Evolutionary conservation across 2,888 invertebrate species (phyloP), one percentile per base, ranked within the genome.

Genomic region (Rotaria socialis): DNA sequence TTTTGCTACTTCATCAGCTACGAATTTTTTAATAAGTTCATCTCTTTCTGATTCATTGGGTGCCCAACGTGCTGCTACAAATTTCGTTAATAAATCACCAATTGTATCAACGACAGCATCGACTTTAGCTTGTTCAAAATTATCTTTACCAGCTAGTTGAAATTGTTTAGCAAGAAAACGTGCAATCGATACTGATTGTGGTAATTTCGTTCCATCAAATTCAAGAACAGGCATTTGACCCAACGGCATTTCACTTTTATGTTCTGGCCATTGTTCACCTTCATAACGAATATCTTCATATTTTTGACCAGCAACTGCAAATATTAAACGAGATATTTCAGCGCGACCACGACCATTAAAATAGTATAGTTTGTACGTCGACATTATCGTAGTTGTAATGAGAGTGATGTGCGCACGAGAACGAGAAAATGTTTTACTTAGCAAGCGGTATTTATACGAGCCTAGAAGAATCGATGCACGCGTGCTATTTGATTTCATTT

Each of bases 291-390:
- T 91, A 88, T 93, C 93, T 88, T 93, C 92, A 88, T 92, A 93
- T 88, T 92, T 92, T 87, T 93, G 91, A 43, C 92, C 93, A 16
- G 92, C 92, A 88, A 92, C 92, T 50, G 93, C 93, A 89, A 93
- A 93, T 87, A 93, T 92, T 88, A 93, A 92, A 80, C 93, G 92
- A 87, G 93, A 92, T 88, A 93, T 92, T 89, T 93, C 93, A 47
- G 93, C 93, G 74, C 93, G 90, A 19, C 93, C 93, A 85, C 93
- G 92, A 22, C 92, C 92, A 89, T 93, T 93, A 90, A 93, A 93
- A 90, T 93, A 93, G 88, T 92, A 92, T 89, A 93, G 90, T 89
- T 93, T 93, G 90, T 93, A 93, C 22, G 84, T 43, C 14, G 75
- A 56, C 86, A 86, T 86, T 14, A 27, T 4, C 4, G 60, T 5